Percentiles rank a stretch among this genome's conserved stretches.
These are phyloP conservation scores for Orius insidiosus DNA, from an alignment of 1,140 invertebrate species.

Conservation along the genomic window DNA sequence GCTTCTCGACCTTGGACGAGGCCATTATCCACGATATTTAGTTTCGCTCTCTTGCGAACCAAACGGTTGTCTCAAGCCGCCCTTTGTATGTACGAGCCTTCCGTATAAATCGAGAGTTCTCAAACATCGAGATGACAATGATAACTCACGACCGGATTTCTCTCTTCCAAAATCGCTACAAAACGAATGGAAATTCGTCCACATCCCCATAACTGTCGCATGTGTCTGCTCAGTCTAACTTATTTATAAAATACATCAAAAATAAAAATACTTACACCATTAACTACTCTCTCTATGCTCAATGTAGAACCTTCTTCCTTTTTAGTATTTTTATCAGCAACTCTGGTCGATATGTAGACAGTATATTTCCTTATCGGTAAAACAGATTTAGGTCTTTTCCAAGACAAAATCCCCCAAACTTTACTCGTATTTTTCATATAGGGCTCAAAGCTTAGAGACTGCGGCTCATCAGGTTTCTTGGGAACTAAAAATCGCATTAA, in stretches of 20 bases:
- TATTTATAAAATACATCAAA: conserved; percentile 1
- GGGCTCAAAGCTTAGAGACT: too few relatives aligned
- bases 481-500: too few relatives aligned
- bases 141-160: neutral
- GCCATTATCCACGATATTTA: conserved; percentile 7
- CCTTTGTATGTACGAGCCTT: neutral
- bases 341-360: too few relatives aligned
- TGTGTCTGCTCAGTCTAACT: neutral
- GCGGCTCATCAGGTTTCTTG: too few relatives aligned
- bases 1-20: conserved; percentile 9
- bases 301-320: too few relatives aligned
- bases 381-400: too few relatives aligned
- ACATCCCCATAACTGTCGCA: conserved; percentile 2
- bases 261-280: neutral
- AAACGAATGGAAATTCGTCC: conserved; percentile 6
- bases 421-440: too few relatives aligned
- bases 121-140: neutral
- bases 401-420: too few relatives aligned
- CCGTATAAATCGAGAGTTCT: conserved; percentile 3
- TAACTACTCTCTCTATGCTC: too few relatives aligned
- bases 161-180: conserved; percentile 4
- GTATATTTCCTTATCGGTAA: too few relatives aligned
- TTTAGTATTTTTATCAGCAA: too few relatives aligned
- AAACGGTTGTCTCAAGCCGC: neutral
- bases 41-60: neutral